phyloP scores from a whole-genome alignment of 2,797 vertebrate genomes.

The Dromococcyx pavoninus region DNA sequence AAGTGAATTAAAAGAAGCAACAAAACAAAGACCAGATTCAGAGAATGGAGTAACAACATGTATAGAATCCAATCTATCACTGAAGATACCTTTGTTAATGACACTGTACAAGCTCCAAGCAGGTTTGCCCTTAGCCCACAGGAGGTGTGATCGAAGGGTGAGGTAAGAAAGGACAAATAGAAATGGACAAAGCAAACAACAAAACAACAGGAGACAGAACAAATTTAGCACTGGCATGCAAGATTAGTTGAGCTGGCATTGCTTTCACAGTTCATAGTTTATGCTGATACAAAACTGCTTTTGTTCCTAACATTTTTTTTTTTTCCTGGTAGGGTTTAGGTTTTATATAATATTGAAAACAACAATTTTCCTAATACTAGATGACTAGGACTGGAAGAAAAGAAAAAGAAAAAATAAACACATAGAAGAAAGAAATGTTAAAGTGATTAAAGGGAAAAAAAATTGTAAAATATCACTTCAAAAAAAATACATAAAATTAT shows the following conservation, averaged over 20 bases:
- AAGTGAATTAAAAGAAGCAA: not conserved
- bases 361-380: not conserved
- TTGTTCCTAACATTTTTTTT: not conserved
- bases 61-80: not conserved
- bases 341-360: not conserved
- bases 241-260: not conserved
- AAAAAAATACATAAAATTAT: not conserved
- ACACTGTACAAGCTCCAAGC: not conserved
- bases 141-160: accelerated
- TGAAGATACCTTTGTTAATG: not conserved
- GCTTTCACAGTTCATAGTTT: not conserved
- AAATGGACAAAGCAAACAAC: not conserved
- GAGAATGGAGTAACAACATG: not conserved
- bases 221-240: not conserved
- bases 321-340: not conserved
- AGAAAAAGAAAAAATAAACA: not conserved
- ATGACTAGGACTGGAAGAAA: not conserved
- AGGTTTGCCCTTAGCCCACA: not conserved
- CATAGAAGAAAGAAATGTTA: not conserved
- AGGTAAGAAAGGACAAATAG: not conserved
- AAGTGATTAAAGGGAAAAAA: not conserved
- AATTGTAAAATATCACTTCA: not conserved
- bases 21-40: not conserved
- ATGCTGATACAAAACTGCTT: not conserved
- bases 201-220: not conserved